Evolutionary conservation across 2,888 invertebrate species (phyloP).

Genomic region (Epirrhoe tristata): DNA sequence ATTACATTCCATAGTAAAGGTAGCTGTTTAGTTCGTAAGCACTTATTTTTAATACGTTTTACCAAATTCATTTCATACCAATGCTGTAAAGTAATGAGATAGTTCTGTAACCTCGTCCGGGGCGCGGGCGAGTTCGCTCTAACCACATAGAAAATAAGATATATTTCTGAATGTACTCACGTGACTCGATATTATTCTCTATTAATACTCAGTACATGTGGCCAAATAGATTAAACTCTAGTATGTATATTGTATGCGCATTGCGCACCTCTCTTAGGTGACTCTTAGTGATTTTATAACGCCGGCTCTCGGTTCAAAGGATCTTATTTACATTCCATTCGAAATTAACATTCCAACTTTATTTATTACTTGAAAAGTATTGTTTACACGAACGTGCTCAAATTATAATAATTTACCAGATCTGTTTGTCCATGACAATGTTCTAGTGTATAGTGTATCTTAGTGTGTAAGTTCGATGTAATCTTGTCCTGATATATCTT

Average conservation of each 20-base stretch:
- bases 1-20: slow-evolving; percentile 69
- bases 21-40: slow-evolving; percentile 76
- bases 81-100: slow-evolving; percentile 71
- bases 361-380: slow-evolving; percentile 42
- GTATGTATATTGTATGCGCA: slow-evolving; percentile 39
- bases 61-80: slow-evolving; percentile 84
- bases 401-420: slow-evolving; percentile 49
- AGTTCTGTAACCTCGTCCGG: slow-evolving; percentile 50
- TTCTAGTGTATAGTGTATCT: slow-evolving; percentile 41
- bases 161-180: slow-evolving; percentile 22
- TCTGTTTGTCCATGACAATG: slow-evolving; percentile 56
- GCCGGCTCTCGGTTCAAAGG: background rate
- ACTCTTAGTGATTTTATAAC: slow-evolving; percentile 15
- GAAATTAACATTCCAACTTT: slow-evolving; percentile 43
- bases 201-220: slow-evolving; percentile 54
- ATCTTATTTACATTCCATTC: slow-evolving; percentile 37
- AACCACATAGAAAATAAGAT: slow-evolving; percentile 32
- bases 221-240: slow-evolving; percentile 58
- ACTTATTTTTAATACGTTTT: slow-evolving; percentile 67
- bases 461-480: slow-evolving; percentile 47
- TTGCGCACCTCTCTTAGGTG: slow-evolving; percentile 11
- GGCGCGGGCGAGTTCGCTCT: slow-evolving; percentile 24
- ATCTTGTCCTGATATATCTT: slow-evolving; percentile 19
- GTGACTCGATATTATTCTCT: slow-evolving; percentile 28
- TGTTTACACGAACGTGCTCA: slow-evolving; percentile 53